Evolutionary conservation across 2,113 vertebrate genomes (phyloP).

Genomic region (Chiloscyllium plagiosum): DNA sequence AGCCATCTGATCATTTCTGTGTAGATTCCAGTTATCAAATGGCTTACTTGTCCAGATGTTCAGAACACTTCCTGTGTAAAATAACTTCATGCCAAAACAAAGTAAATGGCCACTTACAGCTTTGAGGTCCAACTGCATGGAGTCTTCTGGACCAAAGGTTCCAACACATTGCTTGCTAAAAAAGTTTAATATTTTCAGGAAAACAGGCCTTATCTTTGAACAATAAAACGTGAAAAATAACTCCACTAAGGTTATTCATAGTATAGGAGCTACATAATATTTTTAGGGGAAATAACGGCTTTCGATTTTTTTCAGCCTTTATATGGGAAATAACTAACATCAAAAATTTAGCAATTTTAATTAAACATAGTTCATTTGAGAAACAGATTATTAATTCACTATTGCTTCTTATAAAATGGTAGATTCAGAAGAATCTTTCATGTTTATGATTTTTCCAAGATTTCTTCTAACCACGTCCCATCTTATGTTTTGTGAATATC

Average conservation of each 20-base stretch:
- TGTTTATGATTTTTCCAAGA: slow-evolving; percentile 39
- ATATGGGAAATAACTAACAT: not conserved
- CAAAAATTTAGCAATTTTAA: not conserved
- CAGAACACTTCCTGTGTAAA: not conserved
- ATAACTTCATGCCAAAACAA: not conserved
- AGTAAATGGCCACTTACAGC: not conserved
- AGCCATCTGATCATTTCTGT: not conserved
- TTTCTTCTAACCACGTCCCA: slow-evolving; percentile 39
- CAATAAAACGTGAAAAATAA: not conserved
- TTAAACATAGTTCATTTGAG: not conserved
- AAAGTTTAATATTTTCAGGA: not conserved
- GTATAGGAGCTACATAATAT: not conserved
- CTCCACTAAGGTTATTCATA: not conserved
- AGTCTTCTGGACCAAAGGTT: not conserved
- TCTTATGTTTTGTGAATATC: not conserved
- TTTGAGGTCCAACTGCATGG: not conserved
- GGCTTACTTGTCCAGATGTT: not conserved
- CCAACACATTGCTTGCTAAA: not conserved
- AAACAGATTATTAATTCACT: not conserved
- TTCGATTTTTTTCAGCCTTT: not conserved
- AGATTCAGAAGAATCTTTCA: slow-evolving; percentile 37
- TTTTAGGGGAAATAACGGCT: not conserved
- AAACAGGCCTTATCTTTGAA: not conserved
- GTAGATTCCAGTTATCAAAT: not conserved
- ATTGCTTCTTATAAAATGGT: slow-evolving; percentile 27